Percentiles rank a stretch among this genome's conserved stretches.
These are phyloP conservation scores for Myotis lucifugus DNA, from an alignment of 2,113 vertebrate species.

Conservation along the genomic window DNA sequence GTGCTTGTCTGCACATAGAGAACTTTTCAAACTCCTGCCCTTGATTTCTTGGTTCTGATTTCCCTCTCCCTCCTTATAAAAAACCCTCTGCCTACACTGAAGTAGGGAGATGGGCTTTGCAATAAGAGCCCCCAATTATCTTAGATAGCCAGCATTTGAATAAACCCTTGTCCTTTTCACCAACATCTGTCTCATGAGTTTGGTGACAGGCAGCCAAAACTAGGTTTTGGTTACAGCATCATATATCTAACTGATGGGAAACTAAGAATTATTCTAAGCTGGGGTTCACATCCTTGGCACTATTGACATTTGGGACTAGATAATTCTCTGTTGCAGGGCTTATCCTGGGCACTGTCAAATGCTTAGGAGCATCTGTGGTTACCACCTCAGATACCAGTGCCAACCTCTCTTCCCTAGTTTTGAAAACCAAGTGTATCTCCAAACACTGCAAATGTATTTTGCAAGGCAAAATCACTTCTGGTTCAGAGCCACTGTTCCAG, in stretches of 20 bases:
- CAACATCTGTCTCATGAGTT: no score
- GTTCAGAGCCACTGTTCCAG: not conserved
- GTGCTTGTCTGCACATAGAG: no score
- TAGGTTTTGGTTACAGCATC: not conserved
- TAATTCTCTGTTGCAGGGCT: accelerated
- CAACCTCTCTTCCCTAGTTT: not conserved
- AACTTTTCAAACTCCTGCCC: no score
- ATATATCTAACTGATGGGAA: not conserved
- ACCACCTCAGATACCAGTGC: not conserved
- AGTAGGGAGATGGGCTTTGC: no score
- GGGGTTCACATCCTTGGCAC: not conserved
- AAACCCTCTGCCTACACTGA: no score
- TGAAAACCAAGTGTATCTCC: not conserved
- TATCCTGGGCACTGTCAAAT: not conserved
- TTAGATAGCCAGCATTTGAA: no score
- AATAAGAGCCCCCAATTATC: no score
- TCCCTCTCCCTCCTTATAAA: no score
- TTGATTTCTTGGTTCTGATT: no score
- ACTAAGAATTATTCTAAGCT: not conserved
- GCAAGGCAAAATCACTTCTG: accelerated
- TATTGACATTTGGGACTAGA: not conserved
- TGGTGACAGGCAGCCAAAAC: no score
- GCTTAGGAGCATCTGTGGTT: not conserved
- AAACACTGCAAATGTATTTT: not conserved
- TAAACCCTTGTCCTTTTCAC: no score